Evolutionary conservation across 2,113 vertebrate species (phyloP).

Genomic region (Apteryx mantelli): DNA sequence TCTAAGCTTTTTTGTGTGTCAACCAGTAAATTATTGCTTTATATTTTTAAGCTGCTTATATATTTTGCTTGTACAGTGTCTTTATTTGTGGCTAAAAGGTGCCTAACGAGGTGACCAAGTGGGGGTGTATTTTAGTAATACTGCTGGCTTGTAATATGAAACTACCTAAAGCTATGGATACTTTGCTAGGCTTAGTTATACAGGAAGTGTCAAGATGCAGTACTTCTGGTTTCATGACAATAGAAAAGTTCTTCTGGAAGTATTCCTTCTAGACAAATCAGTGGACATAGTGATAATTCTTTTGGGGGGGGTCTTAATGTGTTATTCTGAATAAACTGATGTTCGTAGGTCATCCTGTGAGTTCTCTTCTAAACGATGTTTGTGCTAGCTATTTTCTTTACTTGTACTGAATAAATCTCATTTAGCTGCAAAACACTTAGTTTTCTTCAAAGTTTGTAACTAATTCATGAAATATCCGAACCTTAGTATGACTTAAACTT

Average conservation of each 20-base stretch:
- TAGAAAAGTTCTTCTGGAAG: neutral
- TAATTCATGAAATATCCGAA: neutral
- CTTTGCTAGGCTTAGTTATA: fast-evolving
- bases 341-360: neutral
- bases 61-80: neutral
- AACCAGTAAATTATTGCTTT: neutral
- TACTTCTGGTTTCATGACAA: fast-evolving
- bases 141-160: fast-evolving
- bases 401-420: neutral
- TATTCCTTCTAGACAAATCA: neutral
- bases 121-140: neutral
- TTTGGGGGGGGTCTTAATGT: neutral
- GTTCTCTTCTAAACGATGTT: neutral
- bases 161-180: neutral
- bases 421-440: neutral
- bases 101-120: neutral
- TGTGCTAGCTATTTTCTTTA: neutral
- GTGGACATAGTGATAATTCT: neutral
- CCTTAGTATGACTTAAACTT: neutral
- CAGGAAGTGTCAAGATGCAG: neutral
- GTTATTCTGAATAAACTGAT: neutral
- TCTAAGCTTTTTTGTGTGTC: neutral
- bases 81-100: neutral
- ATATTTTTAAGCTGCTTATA: fast-evolving
- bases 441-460: neutral